A percentile compares a stretch with the other conserved stretches of the same genome.
These are phyloP conservation scores for Cyphomyrus discorhynchus DNA, from an alignment of 2,113 vertebrate genomes.

Conservation along the genomic window DNA sequence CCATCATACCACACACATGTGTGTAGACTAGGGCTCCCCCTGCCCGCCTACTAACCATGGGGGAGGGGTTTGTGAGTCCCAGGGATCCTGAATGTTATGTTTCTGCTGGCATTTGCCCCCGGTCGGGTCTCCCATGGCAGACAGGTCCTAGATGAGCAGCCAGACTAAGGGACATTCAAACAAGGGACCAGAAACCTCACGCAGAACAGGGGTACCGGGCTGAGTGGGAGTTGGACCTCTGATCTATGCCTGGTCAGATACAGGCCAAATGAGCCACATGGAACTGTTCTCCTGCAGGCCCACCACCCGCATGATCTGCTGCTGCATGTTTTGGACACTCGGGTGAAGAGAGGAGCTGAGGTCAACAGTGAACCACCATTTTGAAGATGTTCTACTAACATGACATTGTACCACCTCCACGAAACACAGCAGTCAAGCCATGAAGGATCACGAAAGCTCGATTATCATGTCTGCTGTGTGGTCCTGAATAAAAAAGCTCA, in stretches of 20 bases:
- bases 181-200: background rate
- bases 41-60: background rate
- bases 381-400: background rate
- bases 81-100: background rate
- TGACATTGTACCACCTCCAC: background rate
- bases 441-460: background rate
- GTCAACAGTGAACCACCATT: background rate
- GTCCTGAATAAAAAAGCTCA: background rate
- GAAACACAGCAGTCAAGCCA: background rate
- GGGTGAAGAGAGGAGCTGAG: background rate
- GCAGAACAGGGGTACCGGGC: background rate
- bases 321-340: background rate
- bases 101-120: background rate
- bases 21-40: background rate
- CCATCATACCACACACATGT: background rate
- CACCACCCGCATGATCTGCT: background rate
- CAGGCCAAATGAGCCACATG: background rate
- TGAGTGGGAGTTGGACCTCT: background rate
- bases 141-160: background rate
- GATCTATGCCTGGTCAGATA: background rate
- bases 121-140: background rate
- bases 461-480: background rate
- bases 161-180: background rate
- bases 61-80: background rate
- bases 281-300: background rate